These are phyloP conservation scores for Takifugu flavidus DNA, from an alignment of 2,113 vertebrate genomes.

Conservation along the genomic window DNA sequence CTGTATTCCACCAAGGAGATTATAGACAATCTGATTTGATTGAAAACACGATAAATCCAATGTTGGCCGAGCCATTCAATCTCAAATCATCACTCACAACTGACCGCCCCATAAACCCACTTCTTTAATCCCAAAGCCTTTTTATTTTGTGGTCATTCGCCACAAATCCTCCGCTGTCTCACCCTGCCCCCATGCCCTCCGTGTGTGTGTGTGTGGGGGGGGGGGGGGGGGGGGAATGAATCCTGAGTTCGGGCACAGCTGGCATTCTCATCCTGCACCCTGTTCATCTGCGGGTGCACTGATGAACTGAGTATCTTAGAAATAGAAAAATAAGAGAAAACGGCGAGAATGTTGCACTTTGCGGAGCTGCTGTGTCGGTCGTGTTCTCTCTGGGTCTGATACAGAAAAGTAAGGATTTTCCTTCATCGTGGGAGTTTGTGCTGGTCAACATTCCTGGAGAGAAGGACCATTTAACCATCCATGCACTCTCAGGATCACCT, in stretches of 20 bases:
- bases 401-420: slow-evolving; percentile 16
- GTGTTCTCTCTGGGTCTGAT: not conserved
- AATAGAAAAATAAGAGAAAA: slow-evolving; percentile 16
- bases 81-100: slow-evolving; percentile 51
- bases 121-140: slow-evolving; percentile 75
- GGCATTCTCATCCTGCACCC: slow-evolving; percentile 37
- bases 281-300: slow-evolving; percentile 19
- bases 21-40: slow-evolving; percentile 73
- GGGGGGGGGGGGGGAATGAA: slow-evolving; percentile 16
- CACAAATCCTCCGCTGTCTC: slow-evolving; percentile 58
- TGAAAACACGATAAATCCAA: slow-evolving; percentile 73
- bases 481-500: slow-evolving; percentile 2
- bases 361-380: slow-evolving; percentile 4
- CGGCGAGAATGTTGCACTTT: slow-evolving; percentile 6
- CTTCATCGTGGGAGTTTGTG: slow-evolving; percentile 13
- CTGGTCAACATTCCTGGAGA: slow-evolving; percentile 20
- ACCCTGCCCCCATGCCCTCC: slow-evolving; percentile 30
- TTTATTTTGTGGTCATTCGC: slow-evolving; percentile 57
- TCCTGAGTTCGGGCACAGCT: slow-evolving; percentile 44
- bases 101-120: slow-evolving; percentile 71
- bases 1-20: slow-evolving; percentile 35
- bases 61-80: slow-evolving; percentile 52
- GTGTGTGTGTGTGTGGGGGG: slow-evolving; percentile 8
- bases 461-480: slow-evolving; percentile 19
- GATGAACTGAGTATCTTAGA: slow-evolving; percentile 22